Evolutionary conservation across 1,140 invertebrate species (phyloP).

Genomic region (Papilio helenus): DNA sequence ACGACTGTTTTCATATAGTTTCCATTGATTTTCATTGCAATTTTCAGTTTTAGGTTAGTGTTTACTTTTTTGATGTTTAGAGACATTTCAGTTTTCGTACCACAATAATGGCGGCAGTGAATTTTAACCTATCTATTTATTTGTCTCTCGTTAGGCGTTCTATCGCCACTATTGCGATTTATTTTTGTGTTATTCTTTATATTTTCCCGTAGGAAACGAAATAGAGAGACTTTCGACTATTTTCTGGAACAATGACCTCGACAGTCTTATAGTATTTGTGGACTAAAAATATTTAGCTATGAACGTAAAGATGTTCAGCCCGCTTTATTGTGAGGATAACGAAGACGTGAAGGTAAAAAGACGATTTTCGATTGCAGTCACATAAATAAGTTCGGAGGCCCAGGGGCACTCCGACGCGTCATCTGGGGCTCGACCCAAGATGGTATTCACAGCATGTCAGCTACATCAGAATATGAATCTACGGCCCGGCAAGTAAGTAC

Average conservation of each 20-base stretch:
- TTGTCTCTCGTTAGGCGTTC: conserved; percentile 57
- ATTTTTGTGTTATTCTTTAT: conserved; percentile 68
- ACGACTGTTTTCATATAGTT: conserved; percentile 43
- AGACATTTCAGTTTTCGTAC: conserved; percentile 80
- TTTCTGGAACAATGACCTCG: conserved; percentile 80
- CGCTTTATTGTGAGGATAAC: conserved; percentile 59
- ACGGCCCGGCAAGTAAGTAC: conserved; percentile 81
- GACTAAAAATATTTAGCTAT: conserved; percentile 77
- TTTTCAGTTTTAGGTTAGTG: conserved; percentile 69
- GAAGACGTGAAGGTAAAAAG: conserved; percentile 72
- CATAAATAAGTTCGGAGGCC: conserved; percentile 74
- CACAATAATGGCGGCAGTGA: conserved; percentile 81
- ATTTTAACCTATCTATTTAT: conserved; percentile 79
- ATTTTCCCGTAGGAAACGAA: conserved; percentile 74
- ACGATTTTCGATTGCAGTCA: conserved; percentile 80
- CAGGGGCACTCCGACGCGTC: conserved; percentile 71
- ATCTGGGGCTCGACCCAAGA: conserved; percentile 81
- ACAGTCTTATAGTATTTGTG: conserved; percentile 73
- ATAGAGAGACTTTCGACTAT: conserved; percentile 73
- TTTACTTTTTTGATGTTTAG: conserved; percentile 82
- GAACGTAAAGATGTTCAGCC: conserved; percentile 66
- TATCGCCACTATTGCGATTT: conserved; percentile 50
- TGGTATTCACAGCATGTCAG: conserved; percentile 82
- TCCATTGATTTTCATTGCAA: conserved; percentile 44
- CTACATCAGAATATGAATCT: conserved; percentile 80